phyloP scores from a whole-genome alignment of 2,113 vertebrate genomes.

The Leptodactylus fuscus region DNA sequence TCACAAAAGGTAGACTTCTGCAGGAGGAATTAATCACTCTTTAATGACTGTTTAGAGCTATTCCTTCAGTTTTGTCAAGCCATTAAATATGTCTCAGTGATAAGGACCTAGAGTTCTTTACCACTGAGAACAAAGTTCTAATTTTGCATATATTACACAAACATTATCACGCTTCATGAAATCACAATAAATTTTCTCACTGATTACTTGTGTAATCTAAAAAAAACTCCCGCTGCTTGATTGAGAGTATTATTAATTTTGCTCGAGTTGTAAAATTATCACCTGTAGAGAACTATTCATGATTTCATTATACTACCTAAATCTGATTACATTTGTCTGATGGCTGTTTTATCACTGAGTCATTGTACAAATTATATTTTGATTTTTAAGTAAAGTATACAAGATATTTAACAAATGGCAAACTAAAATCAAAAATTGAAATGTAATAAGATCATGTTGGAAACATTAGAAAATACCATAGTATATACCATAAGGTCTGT shows the following conservation, averaged over 20 bases:
- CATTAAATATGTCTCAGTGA: conserved; percentile 83
- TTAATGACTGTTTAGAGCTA: conserved; percentile 76
- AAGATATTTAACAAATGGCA: conserved; percentile 31
- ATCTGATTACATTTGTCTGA: conserved; percentile 59
- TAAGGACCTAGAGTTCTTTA: conserved; percentile 77
- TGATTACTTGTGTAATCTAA: conserved; percentile 81
- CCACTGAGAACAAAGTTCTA: conserved; percentile 82
- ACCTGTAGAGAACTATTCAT: conserved; percentile 79
- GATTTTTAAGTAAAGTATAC: conserved; percentile 53
- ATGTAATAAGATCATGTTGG: neutral
- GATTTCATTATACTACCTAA: conserved; percentile 67
- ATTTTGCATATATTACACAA: conserved; percentile 83
- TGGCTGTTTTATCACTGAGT: conserved; percentile 58
- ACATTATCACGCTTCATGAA: conserved; percentile 78
- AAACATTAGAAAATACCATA: neutral
- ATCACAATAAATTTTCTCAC: conserved; percentile 81
- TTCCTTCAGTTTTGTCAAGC: conserved; percentile 76
- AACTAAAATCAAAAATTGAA: neutral
- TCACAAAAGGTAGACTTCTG: conserved; percentile 61
- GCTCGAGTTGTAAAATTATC: conserved; percentile 82
- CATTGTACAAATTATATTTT: conserved; percentile 58
- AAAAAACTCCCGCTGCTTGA: conserved; percentile 78
- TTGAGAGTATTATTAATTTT: conserved; percentile 83
- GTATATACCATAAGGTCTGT: too few relatives aligned
- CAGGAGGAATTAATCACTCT: conserved; percentile 74